Evolutionary conservation across 2,888 invertebrate species (phyloP), one percentile per base, ranked within the genome.

Genomic region (Belgica antarctica): DNA sequence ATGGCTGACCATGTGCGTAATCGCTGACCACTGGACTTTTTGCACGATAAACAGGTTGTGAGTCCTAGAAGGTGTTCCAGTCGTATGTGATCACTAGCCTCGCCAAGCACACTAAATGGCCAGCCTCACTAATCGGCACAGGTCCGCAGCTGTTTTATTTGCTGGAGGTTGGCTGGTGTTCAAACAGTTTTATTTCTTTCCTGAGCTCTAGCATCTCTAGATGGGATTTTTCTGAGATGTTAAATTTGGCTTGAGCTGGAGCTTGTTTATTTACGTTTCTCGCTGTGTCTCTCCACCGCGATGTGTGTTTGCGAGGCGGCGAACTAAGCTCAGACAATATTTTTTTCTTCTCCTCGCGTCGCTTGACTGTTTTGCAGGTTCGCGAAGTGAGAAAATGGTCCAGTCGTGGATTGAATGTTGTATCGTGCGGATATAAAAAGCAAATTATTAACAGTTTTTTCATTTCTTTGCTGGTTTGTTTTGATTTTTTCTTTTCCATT

Each of bases 401-500:
- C 65, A 47, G 47, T 46, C 47, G 65, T 66, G 46, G 47, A 66
- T 66, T 47, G 52, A 52, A 52, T 52, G 65, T 47, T 41, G 47
- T 66, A 46, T 28, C 65, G 65, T 66, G 46, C 65, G 65, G 65
- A 66, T 66, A 28, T 66, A 66, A 66, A 63, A 66, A 27, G n/a
- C 41, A 46, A 65, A 46, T 52, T 41, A 41, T 41, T 52, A 52
- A 52, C 52, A 52, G 22, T 52, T 52, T n/a, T n/a, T 41, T 52
- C 52, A 52, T 52, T 52, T 52, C 52, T 52, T 52, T 22, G 52
- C 52, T 52, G 52, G 52, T 52, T 52, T 52, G 52, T 52, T 52
- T 52, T 52, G 19, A 22, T 52, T 52, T 46, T 52, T 41, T 41
- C 41, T 41, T n/a, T 41, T 5, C 41, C 10, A n/a, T 41, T 41